Evolutionary conservation across 2,113 vertebrate genomes (phyloP).

Genomic region (Mixornis gularis): DNA sequence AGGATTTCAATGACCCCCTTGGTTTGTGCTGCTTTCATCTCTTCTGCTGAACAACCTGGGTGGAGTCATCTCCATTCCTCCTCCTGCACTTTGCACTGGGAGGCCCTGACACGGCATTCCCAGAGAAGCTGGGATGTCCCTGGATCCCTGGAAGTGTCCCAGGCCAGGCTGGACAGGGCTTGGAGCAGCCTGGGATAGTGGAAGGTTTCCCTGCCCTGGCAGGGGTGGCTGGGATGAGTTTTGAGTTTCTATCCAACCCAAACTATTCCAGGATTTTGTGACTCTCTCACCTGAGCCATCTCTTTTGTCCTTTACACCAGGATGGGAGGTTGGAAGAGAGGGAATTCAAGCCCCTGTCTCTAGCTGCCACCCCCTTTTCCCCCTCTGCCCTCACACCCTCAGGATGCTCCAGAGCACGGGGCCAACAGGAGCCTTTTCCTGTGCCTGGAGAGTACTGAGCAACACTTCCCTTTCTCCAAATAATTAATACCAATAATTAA

Average conservation of each 20-base stretch:
- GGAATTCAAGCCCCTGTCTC: background rate
- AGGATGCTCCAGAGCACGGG: accelerated
- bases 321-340: background rate
- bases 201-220: background rate
- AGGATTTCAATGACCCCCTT: background rate
- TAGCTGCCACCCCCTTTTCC: background rate
- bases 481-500: background rate
- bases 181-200: accelerated
- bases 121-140: background rate
- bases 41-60: background rate
- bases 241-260: background rate
- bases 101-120: background rate
- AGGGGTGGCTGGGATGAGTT: background rate
- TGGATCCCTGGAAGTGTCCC: background rate
- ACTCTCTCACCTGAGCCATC: background rate
- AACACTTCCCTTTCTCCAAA: background rate
- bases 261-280: background rate
- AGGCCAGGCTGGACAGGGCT: background rate
- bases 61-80: accelerated
- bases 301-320: too few species aligned
- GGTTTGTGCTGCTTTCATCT: background rate
- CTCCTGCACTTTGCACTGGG: background rate
- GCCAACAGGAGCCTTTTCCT: background rate
- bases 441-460: background rate
- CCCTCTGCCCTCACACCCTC: background rate